phyloP scores from a whole-genome alignment of 64 coral and sea anemone species.

The Dendrophyllia cribrosa region DNA sequence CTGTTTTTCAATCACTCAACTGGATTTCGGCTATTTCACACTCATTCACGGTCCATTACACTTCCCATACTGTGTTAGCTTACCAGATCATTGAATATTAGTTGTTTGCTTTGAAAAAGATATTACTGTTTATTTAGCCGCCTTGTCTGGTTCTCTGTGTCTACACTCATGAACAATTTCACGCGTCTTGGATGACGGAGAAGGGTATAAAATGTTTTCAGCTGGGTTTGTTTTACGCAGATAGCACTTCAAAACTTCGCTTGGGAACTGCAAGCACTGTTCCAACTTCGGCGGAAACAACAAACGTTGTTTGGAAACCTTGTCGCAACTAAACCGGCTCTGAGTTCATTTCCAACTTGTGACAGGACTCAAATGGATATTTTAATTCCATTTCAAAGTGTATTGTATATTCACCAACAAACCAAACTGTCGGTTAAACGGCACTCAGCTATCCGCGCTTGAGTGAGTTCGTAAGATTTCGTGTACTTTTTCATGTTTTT shows the following conservation, averaged over 20 bases:
- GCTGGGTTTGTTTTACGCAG: conserved; percentile 25
- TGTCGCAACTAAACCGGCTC: neutral
- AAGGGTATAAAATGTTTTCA: conserved; percentile 11
- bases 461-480: too few species aligned
- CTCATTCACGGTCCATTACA: neutral
- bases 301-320: neutral
- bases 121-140: conserved; percentile 46
- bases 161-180: neutral
- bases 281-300: neutral
- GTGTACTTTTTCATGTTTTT: too few species aligned
- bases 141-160: conserved; percentile 10
- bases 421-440: too few species aligned
- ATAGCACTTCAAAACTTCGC: conserved; percentile 31
- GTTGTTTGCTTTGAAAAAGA: conserved; percentile 40
- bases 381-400: too few species aligned
- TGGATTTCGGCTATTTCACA: too few species aligned
- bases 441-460: too few species aligned
- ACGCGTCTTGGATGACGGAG: conserved; percentile 4
- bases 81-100: conserved; percentile 23
- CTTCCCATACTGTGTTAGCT: neutral
- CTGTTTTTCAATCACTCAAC: too few species aligned
- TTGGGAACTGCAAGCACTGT: neutral
- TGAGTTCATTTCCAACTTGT: too few species aligned
- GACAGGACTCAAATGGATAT: too few species aligned
- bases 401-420: too few species aligned